These are phyloP conservation scores for Irena cyanogastra DNA, from an alignment of 2,113 vertebrate species.

Conservation along the genomic window DNA sequence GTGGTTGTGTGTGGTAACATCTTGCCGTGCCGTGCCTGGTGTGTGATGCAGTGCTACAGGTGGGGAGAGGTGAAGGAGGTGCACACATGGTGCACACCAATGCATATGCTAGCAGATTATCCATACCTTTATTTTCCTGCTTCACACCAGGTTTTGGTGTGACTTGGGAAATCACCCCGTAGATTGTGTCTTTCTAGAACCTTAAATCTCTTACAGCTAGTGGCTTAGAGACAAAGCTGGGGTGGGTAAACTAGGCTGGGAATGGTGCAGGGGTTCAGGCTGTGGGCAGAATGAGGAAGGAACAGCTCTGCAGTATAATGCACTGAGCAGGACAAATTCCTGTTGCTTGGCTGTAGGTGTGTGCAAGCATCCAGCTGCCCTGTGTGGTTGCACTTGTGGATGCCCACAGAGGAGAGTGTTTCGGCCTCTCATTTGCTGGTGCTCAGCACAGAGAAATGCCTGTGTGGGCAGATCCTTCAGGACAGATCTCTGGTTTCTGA, in stretches of 20 bases:
- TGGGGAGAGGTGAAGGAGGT: neutral
- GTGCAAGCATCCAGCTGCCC: neutral
- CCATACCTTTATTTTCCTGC: neutral
- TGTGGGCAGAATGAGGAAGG: neutral
- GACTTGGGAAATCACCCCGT: neutral
- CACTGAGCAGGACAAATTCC: neutral
- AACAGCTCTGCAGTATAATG: neutral
- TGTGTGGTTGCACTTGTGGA: neutral
- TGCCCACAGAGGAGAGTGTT: neutral
- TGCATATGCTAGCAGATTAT: neutral
- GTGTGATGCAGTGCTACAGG: neutral
- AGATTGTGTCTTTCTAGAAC: neutral
- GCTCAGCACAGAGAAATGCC: neutral
- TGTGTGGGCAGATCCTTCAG: neutral
- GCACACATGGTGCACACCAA: too few species aligned
- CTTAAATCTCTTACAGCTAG: neutral
- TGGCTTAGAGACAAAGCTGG: neutral
- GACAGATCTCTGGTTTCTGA: neutral
- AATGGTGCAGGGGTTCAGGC: neutral
- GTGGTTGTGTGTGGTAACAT: fast-evolving
- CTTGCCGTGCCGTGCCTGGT: neutral
- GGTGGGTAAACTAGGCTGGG: neutral
- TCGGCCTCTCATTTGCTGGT: neutral
- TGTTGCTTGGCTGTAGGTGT: neutral
- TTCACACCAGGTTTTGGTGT: neutral